phyloP scores from a whole-genome alignment of 2,113 vertebrate genomes.

The Alexandromys fortis region DNA sequence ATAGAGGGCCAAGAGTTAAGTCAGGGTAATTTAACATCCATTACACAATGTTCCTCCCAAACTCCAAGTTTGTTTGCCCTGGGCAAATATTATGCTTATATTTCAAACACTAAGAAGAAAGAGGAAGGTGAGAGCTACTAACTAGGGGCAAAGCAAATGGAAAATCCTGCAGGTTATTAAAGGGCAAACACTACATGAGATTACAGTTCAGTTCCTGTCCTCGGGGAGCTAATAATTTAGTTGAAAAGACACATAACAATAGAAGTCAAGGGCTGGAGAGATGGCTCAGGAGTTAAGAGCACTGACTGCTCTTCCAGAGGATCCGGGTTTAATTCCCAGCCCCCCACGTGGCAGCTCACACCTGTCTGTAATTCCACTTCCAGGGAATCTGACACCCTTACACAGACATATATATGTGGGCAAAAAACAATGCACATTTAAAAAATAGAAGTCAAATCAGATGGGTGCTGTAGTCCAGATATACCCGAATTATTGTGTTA shows the following conservation, averaged over 20 bases:
- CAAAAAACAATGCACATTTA: too few relatives aligned
- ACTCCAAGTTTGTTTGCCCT: slow-evolving; percentile 53
- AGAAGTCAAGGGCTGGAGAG: background rate
- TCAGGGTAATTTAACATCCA: slow-evolving; percentile 4
- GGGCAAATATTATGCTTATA: slow-evolving; percentile 64
- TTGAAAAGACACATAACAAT: slow-evolving; percentile 14
- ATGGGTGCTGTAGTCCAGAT: background rate
- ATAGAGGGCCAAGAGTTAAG: slow-evolving; percentile 58
- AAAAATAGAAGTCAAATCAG: background rate
- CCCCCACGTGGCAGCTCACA: background rate
- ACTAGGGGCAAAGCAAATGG: slow-evolving; percentile 21
- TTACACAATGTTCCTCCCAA: slow-evolving; percentile 56
- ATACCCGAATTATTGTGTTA: background rate
- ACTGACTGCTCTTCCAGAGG: background rate
- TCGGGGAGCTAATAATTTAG: slow-evolving; percentile 28
- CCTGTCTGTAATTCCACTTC: too few relatives aligned
- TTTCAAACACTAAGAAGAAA: slow-evolving; percentile 59
- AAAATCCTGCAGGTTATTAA: slow-evolving; percentile 29
- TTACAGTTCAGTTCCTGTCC: background rate
- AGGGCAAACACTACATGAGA: background rate
- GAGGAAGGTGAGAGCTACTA: background rate
- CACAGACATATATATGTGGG: too few relatives aligned
- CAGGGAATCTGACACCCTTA: too few relatives aligned
- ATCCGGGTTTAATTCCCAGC: background rate
- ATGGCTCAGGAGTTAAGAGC: background rate